Evolutionary conservation across 2,113 vertebrate genomes (phyloP).

Genomic region (Crotalus viridis): DNA sequence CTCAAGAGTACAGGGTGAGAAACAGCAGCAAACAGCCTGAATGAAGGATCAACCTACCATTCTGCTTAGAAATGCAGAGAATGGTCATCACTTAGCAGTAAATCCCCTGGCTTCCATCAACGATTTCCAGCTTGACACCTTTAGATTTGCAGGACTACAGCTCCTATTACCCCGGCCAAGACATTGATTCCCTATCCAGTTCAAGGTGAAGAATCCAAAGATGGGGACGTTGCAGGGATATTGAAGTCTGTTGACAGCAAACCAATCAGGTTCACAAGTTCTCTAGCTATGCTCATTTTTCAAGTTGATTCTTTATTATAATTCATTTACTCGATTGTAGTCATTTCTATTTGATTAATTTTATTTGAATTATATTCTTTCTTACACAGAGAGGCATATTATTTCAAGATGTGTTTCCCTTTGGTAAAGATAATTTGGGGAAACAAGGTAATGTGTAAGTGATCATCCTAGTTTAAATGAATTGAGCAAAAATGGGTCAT

Average conservation of each 20-base stretch:
- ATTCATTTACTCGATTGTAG: neutral
- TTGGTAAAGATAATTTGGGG: neutral
- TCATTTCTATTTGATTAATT: neutral
- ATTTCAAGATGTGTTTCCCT: neutral
- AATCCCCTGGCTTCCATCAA: neutral
- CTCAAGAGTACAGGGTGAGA: neutral
- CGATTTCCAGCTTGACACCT: neutral
- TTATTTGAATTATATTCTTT: neutral
- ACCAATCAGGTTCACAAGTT: neutral
- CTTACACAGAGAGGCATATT: neutral
- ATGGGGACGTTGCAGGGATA: neutral
- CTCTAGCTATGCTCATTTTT: neutral
- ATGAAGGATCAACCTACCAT: neutral
- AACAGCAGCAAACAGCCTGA: neutral
- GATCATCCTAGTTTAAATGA: neutral
- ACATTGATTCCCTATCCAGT: neutral
- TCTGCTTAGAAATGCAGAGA: neutral
- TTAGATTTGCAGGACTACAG: neutral
- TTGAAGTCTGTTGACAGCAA: neutral
- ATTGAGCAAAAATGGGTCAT: neutral
- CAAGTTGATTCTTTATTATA: neutral
- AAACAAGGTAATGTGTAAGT: neutral
- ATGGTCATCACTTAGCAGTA: neutral
- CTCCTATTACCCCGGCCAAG: neutral
- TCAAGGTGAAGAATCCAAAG: neutral